These are phyloP conservation scores for Muscina levida DNA, from an alignment of 2,888 invertebrate species.

Conservation along the genomic window DNA sequence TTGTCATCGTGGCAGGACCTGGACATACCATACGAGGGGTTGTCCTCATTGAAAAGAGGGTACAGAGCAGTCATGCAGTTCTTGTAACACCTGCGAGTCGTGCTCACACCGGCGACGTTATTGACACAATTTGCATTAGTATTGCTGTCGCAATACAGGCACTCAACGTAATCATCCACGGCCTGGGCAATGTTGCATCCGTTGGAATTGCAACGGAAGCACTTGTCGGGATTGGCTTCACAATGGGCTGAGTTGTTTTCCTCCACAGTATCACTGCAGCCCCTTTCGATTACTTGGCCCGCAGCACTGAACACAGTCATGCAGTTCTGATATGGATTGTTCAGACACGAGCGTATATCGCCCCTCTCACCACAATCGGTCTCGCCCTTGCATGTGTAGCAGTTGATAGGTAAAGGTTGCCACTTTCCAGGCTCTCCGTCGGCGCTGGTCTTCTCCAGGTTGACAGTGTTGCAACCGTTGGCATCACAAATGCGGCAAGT, in stretches of 20 bases:
- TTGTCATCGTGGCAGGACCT: constrained; percentile 76
- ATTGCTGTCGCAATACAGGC: constrained; percentile 73
- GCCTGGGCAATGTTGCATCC: constrained; percentile 74
- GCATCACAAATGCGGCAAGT: constrained; percentile 72
- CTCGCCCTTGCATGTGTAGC: constrained; percentile 69
- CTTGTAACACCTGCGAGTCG: constrained; percentile 71
- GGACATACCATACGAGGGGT: constrained; percentile 72
- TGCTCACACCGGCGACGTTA: constrained; percentile 57
- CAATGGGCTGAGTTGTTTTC: constrained; percentile 69
- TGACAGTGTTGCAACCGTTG: constrained; percentile 72
- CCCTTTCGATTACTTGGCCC: constrained; percentile 71
- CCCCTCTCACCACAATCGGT: constrained; percentile 64
- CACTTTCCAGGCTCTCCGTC: constrained; percentile 75
- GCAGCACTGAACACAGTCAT: constrained; percentile 72
- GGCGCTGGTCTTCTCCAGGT: constrained; percentile 68
- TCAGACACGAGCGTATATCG: constrained; percentile 65
- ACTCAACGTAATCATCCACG: constrained; percentile 71
- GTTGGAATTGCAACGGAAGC: constrained; percentile 76
- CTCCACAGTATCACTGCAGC: constrained; percentile 70
- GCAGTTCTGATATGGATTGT: constrained; percentile 72
- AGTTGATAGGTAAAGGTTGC: constrained; percentile 74
- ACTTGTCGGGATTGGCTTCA: constrained; percentile 68
- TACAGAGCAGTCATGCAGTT: constrained; percentile 74
- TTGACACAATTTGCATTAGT: constrained; percentile 68
- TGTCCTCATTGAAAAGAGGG: constrained; percentile 69